phyloP scores from a whole-genome alignment of 2,113 vertebrate species.

The Lutjanus erythropterus region DNA sequence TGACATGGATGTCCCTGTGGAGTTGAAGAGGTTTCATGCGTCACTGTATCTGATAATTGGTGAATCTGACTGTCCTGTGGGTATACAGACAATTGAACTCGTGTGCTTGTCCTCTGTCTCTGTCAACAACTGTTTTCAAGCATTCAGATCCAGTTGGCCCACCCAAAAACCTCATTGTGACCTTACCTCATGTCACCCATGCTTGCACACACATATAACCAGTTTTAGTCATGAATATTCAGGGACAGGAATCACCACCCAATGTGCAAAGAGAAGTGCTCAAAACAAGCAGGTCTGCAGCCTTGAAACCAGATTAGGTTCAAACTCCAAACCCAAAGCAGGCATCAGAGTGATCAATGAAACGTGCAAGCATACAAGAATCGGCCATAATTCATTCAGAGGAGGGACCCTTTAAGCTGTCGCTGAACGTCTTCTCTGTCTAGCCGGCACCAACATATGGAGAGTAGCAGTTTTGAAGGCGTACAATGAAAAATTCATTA shows the following conservation, averaged over 20 bases:
- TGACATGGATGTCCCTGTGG: no score
- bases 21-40: no score
- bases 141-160: background rate
- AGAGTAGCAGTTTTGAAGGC: conserved; percentile 41
- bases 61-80: background rate
- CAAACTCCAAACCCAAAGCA: conserved; percentile 22
- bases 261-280: conserved; percentile 15
- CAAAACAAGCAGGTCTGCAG: conserved; percentile 30
- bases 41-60: no score
- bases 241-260: background rate
- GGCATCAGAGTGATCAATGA: conserved; percentile 67
- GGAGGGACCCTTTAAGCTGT: conserved; percentile 54
- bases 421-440: conserved; percentile 44
- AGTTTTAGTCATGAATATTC: background rate
- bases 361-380: conserved; percentile 50
- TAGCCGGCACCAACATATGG: conserved; percentile 37
- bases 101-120: background rate
- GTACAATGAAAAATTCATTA: conserved; percentile 59
- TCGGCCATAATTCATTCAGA: conserved; percentile 58
- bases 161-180: background rate
- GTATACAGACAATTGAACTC: background rate
- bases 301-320: conserved; percentile 42
- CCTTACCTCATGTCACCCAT: background rate
- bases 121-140: background rate
- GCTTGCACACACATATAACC: background rate